These are phyloP conservation scores for Erethizon dorsatum DNA, from an alignment of 2,797 vertebrate species.

Conservation along the genomic window DNA sequence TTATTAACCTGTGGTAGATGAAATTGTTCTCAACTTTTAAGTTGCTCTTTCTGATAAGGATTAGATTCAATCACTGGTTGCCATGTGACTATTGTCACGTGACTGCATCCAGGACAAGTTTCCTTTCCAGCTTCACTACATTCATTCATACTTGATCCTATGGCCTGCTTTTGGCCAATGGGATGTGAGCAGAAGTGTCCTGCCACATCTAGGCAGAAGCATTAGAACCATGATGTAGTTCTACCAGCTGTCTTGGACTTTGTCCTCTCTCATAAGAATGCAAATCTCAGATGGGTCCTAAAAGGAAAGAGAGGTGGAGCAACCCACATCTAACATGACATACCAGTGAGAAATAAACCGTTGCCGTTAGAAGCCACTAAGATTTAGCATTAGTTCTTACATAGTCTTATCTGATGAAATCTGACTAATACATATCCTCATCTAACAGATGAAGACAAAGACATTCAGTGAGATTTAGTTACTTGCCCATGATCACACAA, in stretches of 20 bases:
- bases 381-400: neutral
- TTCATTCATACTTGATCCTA: neutral
- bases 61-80: neutral
- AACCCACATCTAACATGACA: neutral
- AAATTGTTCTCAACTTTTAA: neutral
- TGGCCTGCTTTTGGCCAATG: slow-evolving; percentile 18
- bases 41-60: slow-evolving; percentile 33
- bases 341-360: slow-evolving; percentile 13
- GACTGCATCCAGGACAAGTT: neutral
- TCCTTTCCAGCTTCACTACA: neutral
- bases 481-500: neutral
- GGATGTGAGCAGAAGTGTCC: neutral
- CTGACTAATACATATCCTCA: neutral
- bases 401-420: slow-evolving; percentile 18
- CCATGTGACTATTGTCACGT: neutral
- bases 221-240: neutral
- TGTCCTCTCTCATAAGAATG: neutral
- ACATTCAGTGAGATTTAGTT: neutral
- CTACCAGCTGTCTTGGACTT: neutral
- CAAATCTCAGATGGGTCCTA: neutral
- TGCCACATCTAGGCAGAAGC: neutral
- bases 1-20: neutral
- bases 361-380: neutral
- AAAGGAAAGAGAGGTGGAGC: neutral
- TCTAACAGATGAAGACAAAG: slow-evolving; percentile 9